These are phyloP conservation scores for Heliconius ethilla DNA, from an alignment of 2,888 invertebrate species.

Conservation along the genomic window DNA sequence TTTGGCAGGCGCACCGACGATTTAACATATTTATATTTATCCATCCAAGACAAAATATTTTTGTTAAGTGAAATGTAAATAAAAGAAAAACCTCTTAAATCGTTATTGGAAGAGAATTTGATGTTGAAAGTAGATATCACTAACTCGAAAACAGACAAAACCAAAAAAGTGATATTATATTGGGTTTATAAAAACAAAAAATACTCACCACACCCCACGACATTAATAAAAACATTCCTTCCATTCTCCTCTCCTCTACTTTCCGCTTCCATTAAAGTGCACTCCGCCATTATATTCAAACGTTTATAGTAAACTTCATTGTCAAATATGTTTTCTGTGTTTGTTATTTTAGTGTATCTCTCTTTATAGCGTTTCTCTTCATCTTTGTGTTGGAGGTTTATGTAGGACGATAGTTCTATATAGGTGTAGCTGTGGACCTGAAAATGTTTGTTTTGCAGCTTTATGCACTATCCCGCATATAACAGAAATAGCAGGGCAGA, in stretches of 20 bases:
- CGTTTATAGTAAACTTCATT: conserved; percentile 65
- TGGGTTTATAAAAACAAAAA: neutral
- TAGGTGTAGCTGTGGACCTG: conserved; percentile 56
- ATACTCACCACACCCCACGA: conserved; percentile 82
- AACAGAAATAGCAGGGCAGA: neutral
- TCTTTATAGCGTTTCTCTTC: conserved; percentile 51
- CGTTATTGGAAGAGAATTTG: too few species aligned
- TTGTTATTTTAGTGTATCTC: conserved; percentile 48
- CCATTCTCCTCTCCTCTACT: conserved; percentile 71
- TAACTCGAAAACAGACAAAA: too few species aligned
- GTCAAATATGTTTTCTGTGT: conserved; percentile 50
- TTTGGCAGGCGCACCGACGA: too few species aligned
- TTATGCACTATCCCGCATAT: neutral
- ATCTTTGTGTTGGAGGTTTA: conserved; percentile 49
- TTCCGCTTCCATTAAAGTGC: conserved; percentile 82
- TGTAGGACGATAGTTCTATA: conserved; percentile 49
- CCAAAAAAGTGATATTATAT: too few species aligned
- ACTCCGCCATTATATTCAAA: conserved; percentile 79
- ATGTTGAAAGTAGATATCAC: too few species aligned
- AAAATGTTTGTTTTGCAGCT: neutral
- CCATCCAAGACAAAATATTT: too few species aligned
- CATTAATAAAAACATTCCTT: conserved; percentile 81
- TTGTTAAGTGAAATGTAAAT: too few species aligned
- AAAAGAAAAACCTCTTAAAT: too few species aligned
- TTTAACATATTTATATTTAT: too few species aligned